These are phyloP conservation scores for Tychaedon coryphoeus DNA, from an alignment of 2,113 vertebrate genomes.

Conservation along the genomic window DNA sequence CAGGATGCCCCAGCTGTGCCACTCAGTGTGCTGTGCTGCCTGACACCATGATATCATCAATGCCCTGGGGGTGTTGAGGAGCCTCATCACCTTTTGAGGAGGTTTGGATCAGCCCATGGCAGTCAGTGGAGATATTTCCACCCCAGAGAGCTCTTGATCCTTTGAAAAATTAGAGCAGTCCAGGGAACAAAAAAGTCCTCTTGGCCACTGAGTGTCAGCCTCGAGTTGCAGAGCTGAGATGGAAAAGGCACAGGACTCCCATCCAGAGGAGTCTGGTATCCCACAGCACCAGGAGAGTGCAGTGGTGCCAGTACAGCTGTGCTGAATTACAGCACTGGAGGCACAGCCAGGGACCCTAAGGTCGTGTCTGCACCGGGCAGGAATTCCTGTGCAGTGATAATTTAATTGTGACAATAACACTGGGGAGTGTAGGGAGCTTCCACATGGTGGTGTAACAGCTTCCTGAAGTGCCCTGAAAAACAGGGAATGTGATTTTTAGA, in stretches of 20 bases:
- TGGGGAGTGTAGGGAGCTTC: background rate
- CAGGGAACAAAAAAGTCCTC: background rate
- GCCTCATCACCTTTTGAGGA: background rate
- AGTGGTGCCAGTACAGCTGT: no score
- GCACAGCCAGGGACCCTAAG: background rate
- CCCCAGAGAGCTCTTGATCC: background rate
- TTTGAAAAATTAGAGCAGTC: background rate
- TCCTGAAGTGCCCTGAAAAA: background rate
- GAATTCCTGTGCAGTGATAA: background rate
- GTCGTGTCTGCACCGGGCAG: background rate
- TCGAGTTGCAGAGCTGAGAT: background rate
- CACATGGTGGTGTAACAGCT: background rate
- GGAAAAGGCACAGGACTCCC: accelerated
- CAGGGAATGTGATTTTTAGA: accelerated
- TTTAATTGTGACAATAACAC: accelerated
- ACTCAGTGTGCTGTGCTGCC: background rate
- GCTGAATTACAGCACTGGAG: accelerated
- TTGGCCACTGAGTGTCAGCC: conserved; percentile 12
- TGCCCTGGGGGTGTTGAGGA: background rate
- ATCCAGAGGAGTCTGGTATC: accelerated
- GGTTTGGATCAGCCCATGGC: background rate
- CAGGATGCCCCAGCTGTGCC: background rate
- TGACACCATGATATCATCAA: background rate
- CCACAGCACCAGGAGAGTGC: accelerated
- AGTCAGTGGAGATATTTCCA: background rate